phyloP scores from a whole-genome alignment of 2,888 invertebrate genomes.

The Tenthredo scrophulariae region DNA sequence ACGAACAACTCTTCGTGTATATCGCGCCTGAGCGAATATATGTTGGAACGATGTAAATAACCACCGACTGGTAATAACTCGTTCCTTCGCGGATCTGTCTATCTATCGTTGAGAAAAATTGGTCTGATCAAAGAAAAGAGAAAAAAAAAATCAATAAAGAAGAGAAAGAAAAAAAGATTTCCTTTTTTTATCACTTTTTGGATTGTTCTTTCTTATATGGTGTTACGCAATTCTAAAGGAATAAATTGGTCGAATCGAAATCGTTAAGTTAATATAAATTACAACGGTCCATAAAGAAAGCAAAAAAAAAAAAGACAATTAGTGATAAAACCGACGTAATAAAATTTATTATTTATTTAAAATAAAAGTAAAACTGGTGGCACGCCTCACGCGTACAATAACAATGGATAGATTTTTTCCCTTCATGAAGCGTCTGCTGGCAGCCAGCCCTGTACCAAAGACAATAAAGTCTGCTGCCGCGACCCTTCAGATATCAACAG shows the following conservation, averaged over 20 bases:
- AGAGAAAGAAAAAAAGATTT: not conserved
- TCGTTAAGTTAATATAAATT: not conserved
- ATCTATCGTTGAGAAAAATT: not conserved
- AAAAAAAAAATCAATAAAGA: not conserved
- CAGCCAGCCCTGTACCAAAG: constrained; percentile 55
- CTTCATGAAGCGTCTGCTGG: not conserved
- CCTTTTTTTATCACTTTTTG: not conserved
- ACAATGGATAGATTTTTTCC: constrained; percentile 20
- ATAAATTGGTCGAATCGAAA: not conserved
- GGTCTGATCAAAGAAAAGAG: not conserved
- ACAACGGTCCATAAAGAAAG: not conserved
- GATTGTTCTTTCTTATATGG: not conserved
- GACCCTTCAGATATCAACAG: constrained; percentile 68
- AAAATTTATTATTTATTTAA: not conserved
- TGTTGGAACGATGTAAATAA: constrained; percentile 39
- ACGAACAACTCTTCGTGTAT: constrained; percentile 38
- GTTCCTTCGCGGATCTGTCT: constrained; percentile 24
- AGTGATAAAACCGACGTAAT: not conserved
- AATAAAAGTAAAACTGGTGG: constrained; percentile 5
- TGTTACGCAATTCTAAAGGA: not conserved
- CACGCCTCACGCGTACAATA: not conserved
- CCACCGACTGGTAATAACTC: constrained; percentile 33
- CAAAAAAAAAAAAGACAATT: not conserved
- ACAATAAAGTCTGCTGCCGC: constrained; percentile 73
- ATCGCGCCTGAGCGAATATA: constrained; percentile 28